Conservation (phyloP, 1,140 invertebrate species). For the Dryas iulia region DNA sequence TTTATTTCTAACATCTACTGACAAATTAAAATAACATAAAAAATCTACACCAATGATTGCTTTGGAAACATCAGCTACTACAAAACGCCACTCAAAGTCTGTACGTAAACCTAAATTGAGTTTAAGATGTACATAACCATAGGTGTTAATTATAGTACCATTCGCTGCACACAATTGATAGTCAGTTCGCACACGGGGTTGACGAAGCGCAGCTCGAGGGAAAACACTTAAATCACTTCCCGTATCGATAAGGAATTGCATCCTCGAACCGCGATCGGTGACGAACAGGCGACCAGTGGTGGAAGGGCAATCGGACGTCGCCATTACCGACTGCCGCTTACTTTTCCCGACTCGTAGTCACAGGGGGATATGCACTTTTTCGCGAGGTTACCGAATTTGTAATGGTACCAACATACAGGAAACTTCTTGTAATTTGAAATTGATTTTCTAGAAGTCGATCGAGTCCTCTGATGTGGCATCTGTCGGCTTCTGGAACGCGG, state of each 20-base stretch:
- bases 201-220: slow-evolving; percentile 15
- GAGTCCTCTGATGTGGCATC: not conserved
- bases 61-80: slow-evolving; percentile 20
- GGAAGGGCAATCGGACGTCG: too few relatives aligned
- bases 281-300: too few relatives aligned
- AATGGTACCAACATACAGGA: too few relatives aligned
- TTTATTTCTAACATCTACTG: slow-evolving; percentile 7
- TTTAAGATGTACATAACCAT: slow-evolving; percentile 6
- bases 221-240: slow-evolving; percentile 17
- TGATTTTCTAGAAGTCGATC: slow-evolving; percentile 4
- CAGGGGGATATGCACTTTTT: too few relatives aligned
- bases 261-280: too few relatives aligned
- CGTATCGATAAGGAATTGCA: slow-evolving; percentile 9
- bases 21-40: slow-evolving; percentile 13
- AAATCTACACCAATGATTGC: slow-evolving; percentile 20
- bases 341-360: too few relatives aligned
- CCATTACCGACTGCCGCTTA: too few relatives aligned
- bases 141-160: slow-evolving; percentile 13
- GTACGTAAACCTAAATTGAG: slow-evolving; percentile 12
- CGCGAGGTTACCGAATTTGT: too few relatives aligned
- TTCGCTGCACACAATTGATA: slow-evolving; percentile 20
- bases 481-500: slow-evolving; percentile 3
- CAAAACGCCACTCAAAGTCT: slow-evolving; percentile 15
- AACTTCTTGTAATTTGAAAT: too few relatives aligned
- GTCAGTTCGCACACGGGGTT: slow-evolving; percentile 11